A percentile compares a stretch with the other conserved stretches of the same genome.
Evolutionary conservation across 2,888 invertebrate genomes (phyloP).

Genomic region (Rhyacophila evoluta): DNA sequence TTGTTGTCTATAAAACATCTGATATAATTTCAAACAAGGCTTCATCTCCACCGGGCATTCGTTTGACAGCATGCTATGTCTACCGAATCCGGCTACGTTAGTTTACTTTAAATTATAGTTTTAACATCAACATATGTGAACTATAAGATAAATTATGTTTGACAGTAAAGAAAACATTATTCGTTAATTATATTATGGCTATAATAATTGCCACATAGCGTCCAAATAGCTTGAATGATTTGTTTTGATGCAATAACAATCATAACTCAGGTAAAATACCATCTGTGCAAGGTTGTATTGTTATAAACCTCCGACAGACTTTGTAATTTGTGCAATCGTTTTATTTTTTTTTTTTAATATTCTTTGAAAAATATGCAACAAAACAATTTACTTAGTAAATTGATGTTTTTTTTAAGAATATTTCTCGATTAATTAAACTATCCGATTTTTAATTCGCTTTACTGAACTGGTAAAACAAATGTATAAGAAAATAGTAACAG

Average conservation of each 20-base stretch:
- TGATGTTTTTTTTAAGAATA: too few species aligned
- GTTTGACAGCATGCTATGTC: constrained; percentile 39
- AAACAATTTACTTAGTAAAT: too few species aligned
- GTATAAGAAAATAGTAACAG: too few species aligned
- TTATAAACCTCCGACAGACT: background rate
- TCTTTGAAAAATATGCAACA: too few species aligned
- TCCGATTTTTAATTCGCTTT: too few species aligned
- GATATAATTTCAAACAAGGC: constrained; percentile 40
- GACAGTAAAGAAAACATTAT: background rate
- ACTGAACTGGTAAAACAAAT: too few species aligned
- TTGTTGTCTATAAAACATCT: constrained; percentile 34
- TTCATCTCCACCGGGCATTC: constrained; percentile 48
- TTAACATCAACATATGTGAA: background rate
- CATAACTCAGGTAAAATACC: constrained; percentile 14
- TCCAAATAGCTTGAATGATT: background rate
- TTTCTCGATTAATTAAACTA: too few species aligned
- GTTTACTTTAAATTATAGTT: background rate
- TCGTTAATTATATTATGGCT: background rate
- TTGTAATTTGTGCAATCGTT: background rate
- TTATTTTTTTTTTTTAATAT: background rate
- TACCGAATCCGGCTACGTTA: background rate
- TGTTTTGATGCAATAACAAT: constrained; percentile 24
- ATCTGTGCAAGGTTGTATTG: constrained; percentile 13
- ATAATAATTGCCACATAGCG: constrained; percentile 9
- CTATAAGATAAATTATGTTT: background rate